These are phyloP conservation scores for Pachymerium ferrugineum DNA, from an alignment of 2,888 invertebrate species.

Conservation along the genomic window DNA sequence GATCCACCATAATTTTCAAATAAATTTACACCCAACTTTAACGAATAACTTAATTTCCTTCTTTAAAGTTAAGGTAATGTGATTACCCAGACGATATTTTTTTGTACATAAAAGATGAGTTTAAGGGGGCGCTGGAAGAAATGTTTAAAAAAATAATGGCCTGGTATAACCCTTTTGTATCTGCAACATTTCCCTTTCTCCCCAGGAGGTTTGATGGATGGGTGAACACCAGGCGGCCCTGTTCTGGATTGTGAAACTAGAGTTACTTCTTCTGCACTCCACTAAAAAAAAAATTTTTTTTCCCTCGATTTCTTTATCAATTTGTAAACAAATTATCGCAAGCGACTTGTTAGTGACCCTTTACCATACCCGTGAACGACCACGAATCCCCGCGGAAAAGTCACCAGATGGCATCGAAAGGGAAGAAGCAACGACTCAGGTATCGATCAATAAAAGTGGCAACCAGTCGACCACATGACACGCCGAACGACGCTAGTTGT, in stretches of 20 bases:
- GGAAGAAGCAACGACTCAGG: neutral
- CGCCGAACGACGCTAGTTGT: neutral
- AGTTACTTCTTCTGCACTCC: conserved; percentile 5
- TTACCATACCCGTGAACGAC: neutral
- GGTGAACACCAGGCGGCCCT: neutral
- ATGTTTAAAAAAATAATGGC: too few relatives aligned
- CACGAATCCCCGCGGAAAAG: conserved; percentile 7
- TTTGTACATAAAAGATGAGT: too few relatives aligned
- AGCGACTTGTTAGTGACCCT: neutral
- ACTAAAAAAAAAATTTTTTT: neutral
- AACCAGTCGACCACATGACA: conserved; percentile 12
- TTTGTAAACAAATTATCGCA: conserved; percentile 7
- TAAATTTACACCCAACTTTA: neutral
- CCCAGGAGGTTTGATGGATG: neutral
- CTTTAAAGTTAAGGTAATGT: neutral
- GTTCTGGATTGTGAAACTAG: neutral
- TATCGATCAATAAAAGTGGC: conserved; percentile 19
- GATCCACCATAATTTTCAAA: neutral
- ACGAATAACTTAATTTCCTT: neutral
- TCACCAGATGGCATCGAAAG: neutral
- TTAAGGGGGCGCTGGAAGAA: too few relatives aligned
- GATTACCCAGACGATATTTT: neutral
- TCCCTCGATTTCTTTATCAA: neutral
- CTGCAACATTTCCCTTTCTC: conserved; percentile 18
- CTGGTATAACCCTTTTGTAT: neutral